Evolutionary conservation across 2,113 vertebrate genomes (phyloP), one percentile per base, ranked within the genome.

Genomic region (Rhipidura dahli): DNA sequence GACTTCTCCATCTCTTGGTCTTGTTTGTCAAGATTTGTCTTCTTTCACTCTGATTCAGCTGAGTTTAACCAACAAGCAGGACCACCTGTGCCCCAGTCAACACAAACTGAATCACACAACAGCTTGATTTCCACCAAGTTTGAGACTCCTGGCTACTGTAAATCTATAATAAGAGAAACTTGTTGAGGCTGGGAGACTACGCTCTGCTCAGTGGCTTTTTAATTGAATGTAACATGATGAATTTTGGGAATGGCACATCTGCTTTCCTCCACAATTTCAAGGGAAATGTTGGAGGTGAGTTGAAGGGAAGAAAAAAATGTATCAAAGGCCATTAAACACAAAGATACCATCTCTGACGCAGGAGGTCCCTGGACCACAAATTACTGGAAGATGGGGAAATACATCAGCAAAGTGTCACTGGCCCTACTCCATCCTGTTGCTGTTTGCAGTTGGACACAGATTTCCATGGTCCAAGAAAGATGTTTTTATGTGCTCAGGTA

Each of bases 171-270:
- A 69, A 69, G 79, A 79, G 20, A 73, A 91, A 83, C 31, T 45
- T 83, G 15, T 65, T 68, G 63, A 76, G n/a, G 30, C 17, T 61
- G 12, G 40, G 21, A 90, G 17, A 10, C 47, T 71, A 59, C 13
- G 10, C 24, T 77, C 45, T 33, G 17, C 20, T 79, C 1, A 0
- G 53, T 27, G 27, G 47, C 1, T 92, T 47, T 33, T 10, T 1
- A n/a, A 76, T 50, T 50, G 40, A 93, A 69, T 30, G 26, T 20
- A 83, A 83, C 65, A 47, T 27, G n/a, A 72, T 61, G 45, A 90
- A 88, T 94, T 94, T 83, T 90, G 82, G 57, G 85, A 86, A 92
- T 33, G 37, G 49, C 15, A 69, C 37, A 72, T 80, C 63, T 92
- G 76, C 57, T 83, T 54, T 92, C 56, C 47, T 93, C 23, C 42